These are phyloP conservation scores for Leucopsar rothschildi DNA, from an alignment of 2,113 vertebrate species.

Conservation along the genomic window DNA sequence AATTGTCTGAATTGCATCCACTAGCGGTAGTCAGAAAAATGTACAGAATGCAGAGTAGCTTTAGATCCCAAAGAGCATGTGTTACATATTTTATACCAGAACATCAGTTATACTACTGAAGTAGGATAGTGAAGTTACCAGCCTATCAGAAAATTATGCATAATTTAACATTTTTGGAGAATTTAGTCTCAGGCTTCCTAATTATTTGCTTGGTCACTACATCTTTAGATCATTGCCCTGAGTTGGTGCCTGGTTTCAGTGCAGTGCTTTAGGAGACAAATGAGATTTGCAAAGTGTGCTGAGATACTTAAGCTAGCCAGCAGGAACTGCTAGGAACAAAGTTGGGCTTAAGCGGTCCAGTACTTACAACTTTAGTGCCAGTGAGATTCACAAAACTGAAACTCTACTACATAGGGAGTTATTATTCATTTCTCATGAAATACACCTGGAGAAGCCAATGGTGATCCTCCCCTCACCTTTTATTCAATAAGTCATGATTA, in stretches of 20 bases:
- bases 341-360: neutral
- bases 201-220: neutral
- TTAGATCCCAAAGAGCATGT: neutral
- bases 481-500: slow-evolving; percentile 18
- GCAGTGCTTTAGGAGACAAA: neutral
- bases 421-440: neutral
- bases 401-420: neutral
- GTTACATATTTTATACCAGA: neutral
- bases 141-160: neutral
- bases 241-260: neutral
- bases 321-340: neutral
- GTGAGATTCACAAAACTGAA: neutral
- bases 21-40: neutral
- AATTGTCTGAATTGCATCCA: neutral
- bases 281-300: neutral
- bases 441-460: neutral
- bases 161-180: neutral
- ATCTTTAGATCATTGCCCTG: neutral
- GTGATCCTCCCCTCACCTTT: slow-evolving; percentile 3
- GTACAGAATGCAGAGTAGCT: neutral
- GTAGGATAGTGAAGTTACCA: neutral
- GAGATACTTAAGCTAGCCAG: neutral
- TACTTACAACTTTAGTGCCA: neutral
- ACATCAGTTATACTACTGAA: neutral
- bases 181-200: neutral